phyloP scores from a whole-genome alignment of 2,888 invertebrate genomes.

The Philaethria dido region DNA sequence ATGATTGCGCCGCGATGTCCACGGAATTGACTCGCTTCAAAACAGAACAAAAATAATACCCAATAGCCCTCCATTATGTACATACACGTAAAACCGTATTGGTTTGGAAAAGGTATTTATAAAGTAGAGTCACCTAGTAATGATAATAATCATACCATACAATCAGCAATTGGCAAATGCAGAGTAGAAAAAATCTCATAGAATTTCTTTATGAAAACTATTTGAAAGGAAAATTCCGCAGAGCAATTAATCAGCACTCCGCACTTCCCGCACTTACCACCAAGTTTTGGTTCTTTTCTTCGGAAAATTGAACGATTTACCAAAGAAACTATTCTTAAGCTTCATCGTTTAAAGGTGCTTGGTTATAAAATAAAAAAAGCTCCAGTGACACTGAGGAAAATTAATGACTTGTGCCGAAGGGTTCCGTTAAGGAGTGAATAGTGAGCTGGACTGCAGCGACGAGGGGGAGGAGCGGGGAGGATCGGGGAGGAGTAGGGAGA shows the following conservation, averaged over 20 bases:
- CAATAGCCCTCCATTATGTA: not conserved
- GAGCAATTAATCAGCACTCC: conserved; percentile 15
- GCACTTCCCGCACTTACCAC: conserved; percentile 10
- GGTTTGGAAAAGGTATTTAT: not conserved
- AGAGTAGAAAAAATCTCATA: not conserved
- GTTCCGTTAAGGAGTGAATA: conserved; percentile 10
- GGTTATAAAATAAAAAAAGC: conserved; percentile 24
- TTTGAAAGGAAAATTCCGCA: conserved; percentile 15
- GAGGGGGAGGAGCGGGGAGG: too few species aligned
- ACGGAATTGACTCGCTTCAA: not conserved
- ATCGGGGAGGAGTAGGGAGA: not conserved
- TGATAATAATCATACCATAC: not conserved
- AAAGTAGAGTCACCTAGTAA: not conserved
- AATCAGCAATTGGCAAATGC: not conserved
- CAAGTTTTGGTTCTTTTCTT: conserved; percentile 16
- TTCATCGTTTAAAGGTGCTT: conserved; percentile 21
- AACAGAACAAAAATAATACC: not conserved
- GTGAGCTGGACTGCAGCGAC: conserved; percentile 3
- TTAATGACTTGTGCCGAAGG: conserved; percentile 11
- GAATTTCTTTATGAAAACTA: not conserved
- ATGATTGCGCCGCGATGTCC: conserved; percentile 17
- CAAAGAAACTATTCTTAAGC: conserved; percentile 25
- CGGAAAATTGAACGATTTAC: conserved; percentile 16
- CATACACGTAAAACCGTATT: not conserved
- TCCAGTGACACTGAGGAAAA: conserved; percentile 16